phyloP scores from a whole-genome alignment of 2,113 vertebrate species.

The Oncorhynchus mykiss region DNA sequence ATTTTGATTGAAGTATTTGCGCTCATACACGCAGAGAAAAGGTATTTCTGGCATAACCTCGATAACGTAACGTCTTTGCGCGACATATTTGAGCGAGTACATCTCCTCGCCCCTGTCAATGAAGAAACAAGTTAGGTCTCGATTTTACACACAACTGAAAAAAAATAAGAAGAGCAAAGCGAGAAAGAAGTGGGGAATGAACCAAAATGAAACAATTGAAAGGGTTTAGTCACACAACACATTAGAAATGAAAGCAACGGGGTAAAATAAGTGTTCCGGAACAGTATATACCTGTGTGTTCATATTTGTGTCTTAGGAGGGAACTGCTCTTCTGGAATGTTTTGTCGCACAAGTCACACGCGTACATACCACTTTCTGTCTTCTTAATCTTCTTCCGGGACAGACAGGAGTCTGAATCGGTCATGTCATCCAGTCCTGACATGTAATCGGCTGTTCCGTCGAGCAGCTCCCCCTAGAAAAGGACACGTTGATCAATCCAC shows the following conservation, averaged over 20 bases:
- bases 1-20: background rate
- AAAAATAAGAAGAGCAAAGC: slow-evolving; percentile 4
- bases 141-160: slow-evolving; percentile 64
- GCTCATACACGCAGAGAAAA: background rate
- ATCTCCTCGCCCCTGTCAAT: slow-evolving; percentile 67
- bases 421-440: slow-evolving; percentile 99
- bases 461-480: slow-evolving; percentile 93
- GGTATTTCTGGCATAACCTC: background rate
- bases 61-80: background rate
- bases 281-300: slow-evolving; percentile 99
- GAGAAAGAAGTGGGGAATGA: slow-evolving; percentile 8
- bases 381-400: slow-evolving; percentile 97
- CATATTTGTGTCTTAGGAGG: slow-evolving; percentile 96
- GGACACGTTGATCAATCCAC: slow-evolving; percentile 53
- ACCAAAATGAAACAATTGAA: slow-evolving; percentile 17
- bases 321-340: slow-evolving; percentile 99
- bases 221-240: slow-evolving; percentile 74
- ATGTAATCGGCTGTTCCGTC: slow-evolving; percentile 98
- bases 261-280: slow-evolving; percentile 82
- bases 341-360: slow-evolving; percentile 97
- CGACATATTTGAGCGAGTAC: background rate
- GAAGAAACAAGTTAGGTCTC: slow-evolving; percentile 74
- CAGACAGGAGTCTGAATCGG: slow-evolving; percentile 99
- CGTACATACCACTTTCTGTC: slow-evolving; percentile 94
- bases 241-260: slow-evolving; percentile 67